Base-by-base conservation (phyloP, 2,888 invertebrate genomes). In the Cerceris ruficornis region DNA sequence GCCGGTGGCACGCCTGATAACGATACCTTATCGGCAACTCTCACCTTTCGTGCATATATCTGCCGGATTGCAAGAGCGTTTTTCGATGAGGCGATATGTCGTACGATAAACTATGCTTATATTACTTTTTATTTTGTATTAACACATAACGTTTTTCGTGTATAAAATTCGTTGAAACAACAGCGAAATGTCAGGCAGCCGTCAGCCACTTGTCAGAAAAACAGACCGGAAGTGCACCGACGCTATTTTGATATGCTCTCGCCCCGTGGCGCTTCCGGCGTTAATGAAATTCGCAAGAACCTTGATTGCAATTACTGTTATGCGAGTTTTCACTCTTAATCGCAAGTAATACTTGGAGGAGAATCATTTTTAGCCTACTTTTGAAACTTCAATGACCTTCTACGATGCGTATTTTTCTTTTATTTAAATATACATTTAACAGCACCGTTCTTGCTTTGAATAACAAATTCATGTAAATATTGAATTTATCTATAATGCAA, bases 31-130 rank as follows among this genome's bases (percentile, higher is more conserved):
- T 70, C 58, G 52, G 52, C 43, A 4, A 13, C 7, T 15, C 82
- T 86, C 64, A 87, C 87, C 86, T 84, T 65, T 73, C 73, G 66
- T 65, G 70, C 81, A 86, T 84, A 84, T 77, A 86, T 84, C 59
- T 65, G 64, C 57, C 54, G 69, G 65, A 76, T 71, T 43, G 49
- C 43, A 28, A 59, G 46, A 54, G 52, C 65, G 52, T 28, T 54
- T 8, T 52, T 68, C 14, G 42, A 46, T 52, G 13, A 58, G 55
- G 43, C 39, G 61, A 50, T 43, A 11, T 42, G 50, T 64, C 41
- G 39, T 50, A 62, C 54, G 66, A 43, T 43, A 49, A 69, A 55
- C 39, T 49, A 49, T 66, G 50, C 9, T 13, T 17, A 43, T 68
- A 73, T 82, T 74, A 81, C 69, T 43, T 61, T 65, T 58, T 64